Base-by-base conservation (phyloP, 2,888 invertebrate species). In the Acleris sparsana region DNA sequence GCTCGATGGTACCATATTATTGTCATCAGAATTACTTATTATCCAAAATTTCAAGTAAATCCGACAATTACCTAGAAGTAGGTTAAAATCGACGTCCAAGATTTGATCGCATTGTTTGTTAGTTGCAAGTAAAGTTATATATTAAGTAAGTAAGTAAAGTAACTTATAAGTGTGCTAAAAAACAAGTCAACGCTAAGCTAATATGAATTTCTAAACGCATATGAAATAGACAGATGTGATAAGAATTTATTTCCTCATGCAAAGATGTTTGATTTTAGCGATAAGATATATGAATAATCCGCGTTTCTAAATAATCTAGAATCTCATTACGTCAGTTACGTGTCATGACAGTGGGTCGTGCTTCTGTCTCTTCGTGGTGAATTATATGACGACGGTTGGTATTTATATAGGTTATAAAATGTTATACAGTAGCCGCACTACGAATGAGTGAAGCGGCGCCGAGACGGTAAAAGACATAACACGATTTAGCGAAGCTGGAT, bases 241-340 rank as follows among this genome's bases (percentile, higher is more conserved):
- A 56, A 62, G 49, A 43, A 49, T 43, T 48, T 18, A 49, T 18
- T 25, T 49, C n/a, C 48, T 46, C 39, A 33, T 43, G 9, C 17
- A 59, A 48, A 53, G 22, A 33, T 49, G 59, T 64, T 64, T 64
- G 53, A 64, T 59, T 48, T 16, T 44, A 25, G 43, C 25, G 64
- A 64, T 64, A 64, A 59, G 18, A 25, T 25, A 59, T 20, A 59
- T 39, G 48, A 39, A 53, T 63, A 53, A 59, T 63, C 52, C 57
- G 33, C 39, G 56, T 53, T 58, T 48, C 63, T 33, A 63, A 43
- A 58, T 53, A 58, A 22, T 53, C 33, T 58, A 53, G 33, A 53
- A 59, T 43, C 53, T 59, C 25, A 46, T 53, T 60, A 52, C 17
- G 29, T 18, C 11, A n/a, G 46, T 46, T 46, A 17, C 46, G 16